These are phyloP conservation scores for Agrilus cyanescens DNA, from an alignment of 2,888 invertebrate species.

Conservation along the genomic window DNA sequence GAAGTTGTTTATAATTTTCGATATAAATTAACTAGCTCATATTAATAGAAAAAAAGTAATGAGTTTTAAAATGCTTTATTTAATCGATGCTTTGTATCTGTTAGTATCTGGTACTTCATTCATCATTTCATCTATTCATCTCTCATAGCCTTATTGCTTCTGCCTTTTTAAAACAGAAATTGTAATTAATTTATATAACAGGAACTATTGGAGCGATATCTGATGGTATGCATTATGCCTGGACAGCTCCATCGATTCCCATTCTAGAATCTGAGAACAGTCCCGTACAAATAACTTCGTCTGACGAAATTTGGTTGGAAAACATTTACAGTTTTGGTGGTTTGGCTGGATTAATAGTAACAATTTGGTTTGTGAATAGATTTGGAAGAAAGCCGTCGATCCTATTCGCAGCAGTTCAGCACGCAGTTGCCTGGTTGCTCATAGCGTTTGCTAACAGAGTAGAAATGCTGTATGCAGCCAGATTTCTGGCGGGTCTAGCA, in stretches of 20 bases:
- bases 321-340: slow-evolving; percentile 14
- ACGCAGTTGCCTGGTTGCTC: slow-evolving; percentile 10
- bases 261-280: slow-evolving; percentile 24
- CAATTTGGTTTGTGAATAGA: slow-evolving; percentile 9
- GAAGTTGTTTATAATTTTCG: no score
- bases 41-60: no score
- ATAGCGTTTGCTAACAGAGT: slow-evolving; percentile 7
- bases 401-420: slow-evolving; percentile 2
- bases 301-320: slow-evolving; percentile 16
- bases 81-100: no score
- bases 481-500: slow-evolving; percentile 7
- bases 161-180: no score
- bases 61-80: no score
- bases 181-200: no score
- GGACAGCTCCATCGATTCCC: slow-evolving; percentile 33
- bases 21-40: no score
- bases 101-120: no score
- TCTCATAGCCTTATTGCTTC: no score
- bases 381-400: slow-evolving; percentile 13
- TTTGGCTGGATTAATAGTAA: slow-evolving; percentile 13
- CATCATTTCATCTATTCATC: no score
- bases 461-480: slow-evolving; percentile 4
- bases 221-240: slow-evolving; percentile 26
- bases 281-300: slow-evolving; percentile 22
- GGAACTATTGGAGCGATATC: no score